A percentile compares a stretch with the other conserved stretches of the same genome.
Evolutionary conservation across 2,797 vertebrate species (phyloP).

Genomic region (Clarias laeviceps): DNA sequence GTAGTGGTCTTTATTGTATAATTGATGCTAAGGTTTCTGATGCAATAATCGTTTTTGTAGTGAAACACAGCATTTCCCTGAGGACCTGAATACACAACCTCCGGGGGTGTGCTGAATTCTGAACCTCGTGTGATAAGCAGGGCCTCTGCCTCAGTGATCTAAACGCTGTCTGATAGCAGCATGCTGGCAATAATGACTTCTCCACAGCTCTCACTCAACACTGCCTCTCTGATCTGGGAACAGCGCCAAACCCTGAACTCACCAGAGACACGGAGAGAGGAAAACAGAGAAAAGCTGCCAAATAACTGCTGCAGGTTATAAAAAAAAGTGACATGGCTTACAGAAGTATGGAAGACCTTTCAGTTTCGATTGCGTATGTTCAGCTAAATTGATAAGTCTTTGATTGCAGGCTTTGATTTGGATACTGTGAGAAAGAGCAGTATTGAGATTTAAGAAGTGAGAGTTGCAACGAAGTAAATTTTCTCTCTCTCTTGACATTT

Average conservation of each 20-base stretch:
- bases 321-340: conserved; percentile 51
- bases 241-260: conserved; percentile 69
- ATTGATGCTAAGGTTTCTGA: conserved; percentile 36
- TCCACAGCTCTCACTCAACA: conserved; percentile 65
- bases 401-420: conserved; percentile 24
- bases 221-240: conserved; percentile 69
- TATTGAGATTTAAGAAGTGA: conserved; percentile 7
- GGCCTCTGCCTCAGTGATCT: conserved; percentile 63
- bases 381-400: conserved; percentile 43
- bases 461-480: conserved; percentile 34
- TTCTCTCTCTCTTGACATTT: conserved; percentile 27
- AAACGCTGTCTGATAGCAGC: conserved; percentile 67
- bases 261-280: conserved; percentile 61
- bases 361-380: conserved; percentile 62
- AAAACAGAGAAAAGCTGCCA: conserved; percentile 63
- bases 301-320: conserved; percentile 64
- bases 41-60: conserved; percentile 26
- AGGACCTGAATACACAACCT: conserved; percentile 52
- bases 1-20: conserved; percentile 24
- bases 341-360: conserved; percentile 41
- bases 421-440: not conserved
- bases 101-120: conserved; percentile 46
- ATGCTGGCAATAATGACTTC: conserved; percentile 66
- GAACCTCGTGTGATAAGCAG: conserved; percentile 61
- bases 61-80: conserved; percentile 33